Evolutionary conservation across 2,113 vertebrate species (phyloP), one percentile per base, ranked within the genome.

Genomic region (Grantiella picta): DNA sequence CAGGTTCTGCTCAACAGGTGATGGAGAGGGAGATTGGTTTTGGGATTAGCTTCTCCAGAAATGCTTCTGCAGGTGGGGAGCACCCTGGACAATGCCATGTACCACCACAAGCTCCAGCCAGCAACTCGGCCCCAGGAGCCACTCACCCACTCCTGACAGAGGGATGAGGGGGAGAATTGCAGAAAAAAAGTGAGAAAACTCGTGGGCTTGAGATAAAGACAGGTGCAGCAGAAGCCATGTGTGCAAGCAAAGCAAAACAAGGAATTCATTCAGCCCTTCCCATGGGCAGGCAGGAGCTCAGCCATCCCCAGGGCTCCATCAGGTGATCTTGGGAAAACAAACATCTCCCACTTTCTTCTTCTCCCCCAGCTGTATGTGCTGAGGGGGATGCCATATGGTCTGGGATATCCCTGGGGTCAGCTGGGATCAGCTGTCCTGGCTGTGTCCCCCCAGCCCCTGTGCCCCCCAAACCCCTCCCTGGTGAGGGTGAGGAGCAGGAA

Each of bases 381-480:
- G 54, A 49, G 14, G 16, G 7, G 42, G 78, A 18, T 53, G 45
- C 60, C 3, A 5, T 0, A 0, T 2, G 53, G 1, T 5, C 53
- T 61, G 70, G 53, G 78, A 1, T 7, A 2, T 29, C 61, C 53
- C 78, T 68, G 38, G 10, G 77, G 1, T 28, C 68, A 66, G 36
- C 2, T 73, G 59, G 44, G 52, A 0, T 59, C 65, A 64, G 49
- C 85, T 80, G 21, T 31, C 69, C 69, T 59, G 86, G 33, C 86
- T n/a, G 45, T 53, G 45, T 10, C 40, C 15, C 77, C 59, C 31
- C 31, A 76, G 6, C 10, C 66, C 72, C 44, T 19, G 66, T 71
- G 65, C 25, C 38, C 36, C 52, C 61, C 60, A 42, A 15, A 14
- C 7, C 12, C 40, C 72, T 59, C 36, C 1, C 1, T 25, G 76